Conservation (phyloP, 2,113 vertebrate genomes). For the Eudyptes chrysolophus region DNA sequence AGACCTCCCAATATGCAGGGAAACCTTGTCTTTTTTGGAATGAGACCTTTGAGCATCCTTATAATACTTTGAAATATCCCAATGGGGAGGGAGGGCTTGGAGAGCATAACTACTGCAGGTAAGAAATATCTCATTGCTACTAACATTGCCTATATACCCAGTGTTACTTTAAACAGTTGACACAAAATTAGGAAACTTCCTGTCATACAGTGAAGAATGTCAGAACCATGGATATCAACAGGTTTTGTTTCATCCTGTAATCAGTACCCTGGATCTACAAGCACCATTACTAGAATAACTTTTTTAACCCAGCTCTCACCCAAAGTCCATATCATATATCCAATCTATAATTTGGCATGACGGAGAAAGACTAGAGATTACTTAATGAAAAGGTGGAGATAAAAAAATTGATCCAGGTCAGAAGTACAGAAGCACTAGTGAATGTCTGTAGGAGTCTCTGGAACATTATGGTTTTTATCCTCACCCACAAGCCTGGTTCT, state of each 20-base stretch:
- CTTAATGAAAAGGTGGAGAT: background rate
- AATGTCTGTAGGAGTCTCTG: background rate
- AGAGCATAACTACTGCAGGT: constrained; percentile 97
- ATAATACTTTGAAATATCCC: constrained; percentile 94
- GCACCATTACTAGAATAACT: background rate
- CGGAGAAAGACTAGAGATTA: background rate
- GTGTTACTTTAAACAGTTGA: background rate
- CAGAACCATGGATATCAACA: background rate
- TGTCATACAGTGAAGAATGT: background rate
- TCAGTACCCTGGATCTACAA: background rate
- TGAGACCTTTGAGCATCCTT: constrained; percentile 96
- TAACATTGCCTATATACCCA: background rate
- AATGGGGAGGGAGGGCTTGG: constrained; percentile 94
- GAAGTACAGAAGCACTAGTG: background rate
- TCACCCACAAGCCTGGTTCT: background rate
- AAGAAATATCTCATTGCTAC: constrained; percentile 18
- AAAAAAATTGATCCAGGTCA: background rate
- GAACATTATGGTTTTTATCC: background rate
- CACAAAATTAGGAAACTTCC: background rate
- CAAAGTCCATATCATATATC: background rate
- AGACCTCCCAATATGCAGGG: constrained; percentile 86
- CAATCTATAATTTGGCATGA: background rate
- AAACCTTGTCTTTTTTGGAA: constrained; percentile 97
- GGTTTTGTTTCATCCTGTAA: background rate
- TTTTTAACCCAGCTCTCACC: background rate